Evolutionary conservation across 2,888 invertebrate genomes (phyloP), one percentile per base, ranked within the genome.

Genomic region (Lymantria dispar): DNA sequence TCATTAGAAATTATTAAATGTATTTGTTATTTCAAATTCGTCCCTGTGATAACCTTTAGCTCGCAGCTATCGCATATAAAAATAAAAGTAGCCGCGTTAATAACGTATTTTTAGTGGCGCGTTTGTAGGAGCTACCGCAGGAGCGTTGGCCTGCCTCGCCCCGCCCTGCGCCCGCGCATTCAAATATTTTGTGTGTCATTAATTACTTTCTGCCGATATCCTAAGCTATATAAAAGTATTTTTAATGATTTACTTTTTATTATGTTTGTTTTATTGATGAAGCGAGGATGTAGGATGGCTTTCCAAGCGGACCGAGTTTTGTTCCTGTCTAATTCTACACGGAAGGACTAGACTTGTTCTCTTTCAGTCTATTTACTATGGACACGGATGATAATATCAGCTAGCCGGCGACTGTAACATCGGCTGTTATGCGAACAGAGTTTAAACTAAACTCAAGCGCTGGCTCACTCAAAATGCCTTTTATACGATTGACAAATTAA

Each of bases 1-100:
- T 22, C 5, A 22, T 22, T 22, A 22, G 5, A 22, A 22, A 22
- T 22, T 2, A 22, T 22, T 22, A 2, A 22, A 22, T 22, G 5
- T 22, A 22, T 22, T 22, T 22, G 2, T 22, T 14, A 12, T 38
- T 39, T 64, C 49, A 47, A 83, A 54, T 87, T 64, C 86, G 69
- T 64, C 77, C 67, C 88, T 82, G 87, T 43, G 51, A 68, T 91
- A 90, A 90, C 90, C 90, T 91, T 90, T 91, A 86, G 85, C 89
- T 89, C 76, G 85, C 74, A 85, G 90, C 87, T 79, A 85, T 85
- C 83, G 80, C 76, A 72, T 81, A 80, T 82, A 87, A 89, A 90
- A 91, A 90, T 87, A 89, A 90, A 90, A 88, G 84, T 80, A 79
- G 72, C 69, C 62, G 80, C 80, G 83, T 86, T 90, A 89, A 88